These are phyloP conservation scores for Aphelocoma coerulescens DNA, from an alignment of 2,113 vertebrate species.

Conservation along the genomic window DNA sequence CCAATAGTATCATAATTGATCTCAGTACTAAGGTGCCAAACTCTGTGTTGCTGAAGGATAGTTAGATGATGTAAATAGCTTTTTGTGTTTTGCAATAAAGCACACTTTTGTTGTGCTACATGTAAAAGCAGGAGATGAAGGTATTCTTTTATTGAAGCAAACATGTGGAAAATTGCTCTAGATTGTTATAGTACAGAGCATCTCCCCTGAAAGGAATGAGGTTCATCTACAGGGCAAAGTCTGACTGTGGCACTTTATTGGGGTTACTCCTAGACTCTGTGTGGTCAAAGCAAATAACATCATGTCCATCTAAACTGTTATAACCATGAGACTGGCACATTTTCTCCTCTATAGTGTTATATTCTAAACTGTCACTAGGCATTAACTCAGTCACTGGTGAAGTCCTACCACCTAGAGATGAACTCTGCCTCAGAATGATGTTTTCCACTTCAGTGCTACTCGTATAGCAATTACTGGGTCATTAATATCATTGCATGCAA, in stretches of 20 bases:
- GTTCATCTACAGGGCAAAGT: slow-evolving; percentile 69
- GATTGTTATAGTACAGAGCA: slow-evolving; percentile 60
- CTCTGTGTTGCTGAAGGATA: slow-evolving; percentile 58
- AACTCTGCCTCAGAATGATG: slow-evolving; percentile 71
- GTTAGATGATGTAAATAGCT: slow-evolving; percentile 80
- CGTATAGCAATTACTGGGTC: slow-evolving; percentile 72
- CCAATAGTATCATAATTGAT: slow-evolving; percentile 28
- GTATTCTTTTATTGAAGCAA: slow-evolving; percentile 74
- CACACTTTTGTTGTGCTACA: slow-evolving; percentile 49
- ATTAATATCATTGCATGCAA: slow-evolving; percentile 86
- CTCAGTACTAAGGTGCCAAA: slow-evolving; percentile 4
- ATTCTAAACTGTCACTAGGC: slow-evolving; percentile 77
- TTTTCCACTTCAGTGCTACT: slow-evolving; percentile 77
- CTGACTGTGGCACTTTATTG: slow-evolving; percentile 56
- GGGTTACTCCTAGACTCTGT: slow-evolving; percentile 59
- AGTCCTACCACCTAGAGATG: slow-evolving; percentile 75
- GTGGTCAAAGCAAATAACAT: slow-evolving; percentile 70
- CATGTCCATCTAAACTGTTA: slow-evolving; percentile 58
- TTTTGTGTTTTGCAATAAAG: slow-evolving; percentile 71
- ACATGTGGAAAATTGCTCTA: slow-evolving; percentile 76
- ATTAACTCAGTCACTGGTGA: slow-evolving; percentile 74
- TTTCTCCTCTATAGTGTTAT: slow-evolving; percentile 69
- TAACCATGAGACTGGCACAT: slow-evolving; percentile 51
- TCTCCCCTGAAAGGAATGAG: slow-evolving; percentile 58
- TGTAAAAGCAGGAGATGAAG: slow-evolving; percentile 67